These are phyloP conservation scores for Drosophila rhopaloa DNA, from an alignment of 1,140 invertebrate species.

Conservation along the genomic window DNA sequence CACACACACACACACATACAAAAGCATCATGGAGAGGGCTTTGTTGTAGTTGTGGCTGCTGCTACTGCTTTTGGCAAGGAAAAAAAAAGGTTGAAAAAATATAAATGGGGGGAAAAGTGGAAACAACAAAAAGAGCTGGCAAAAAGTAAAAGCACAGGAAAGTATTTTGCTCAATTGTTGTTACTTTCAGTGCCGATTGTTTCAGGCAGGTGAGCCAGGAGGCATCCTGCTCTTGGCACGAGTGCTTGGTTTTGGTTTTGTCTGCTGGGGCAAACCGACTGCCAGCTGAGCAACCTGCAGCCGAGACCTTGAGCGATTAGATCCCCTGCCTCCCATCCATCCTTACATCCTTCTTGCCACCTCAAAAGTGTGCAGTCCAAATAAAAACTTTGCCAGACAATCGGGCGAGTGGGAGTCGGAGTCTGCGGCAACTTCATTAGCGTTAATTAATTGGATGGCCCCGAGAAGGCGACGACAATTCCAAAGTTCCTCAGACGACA, in stretches of 20 bases:
- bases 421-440: slow-evolving; percentile 67
- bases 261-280: slow-evolving; percentile 29
- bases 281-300: slow-evolving; percentile 53
- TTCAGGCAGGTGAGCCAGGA: slow-evolving; percentile 33
- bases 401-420: slow-evolving; percentile 4
- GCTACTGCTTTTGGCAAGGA: slow-evolving; percentile 56
- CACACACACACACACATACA: slow-evolving; percentile 28
- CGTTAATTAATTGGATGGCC: slow-evolving; percentile 78
- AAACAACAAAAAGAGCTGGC: slow-evolving; percentile 17
- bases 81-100: slow-evolving; percentile 10
- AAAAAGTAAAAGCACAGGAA: slow-evolving; percentile 63
- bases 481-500: slow-evolving; percentile 59
- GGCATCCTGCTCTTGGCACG: slow-evolving; percentile 68
- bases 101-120: slow-evolving; percentile 5
- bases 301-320: slow-evolving; percentile 68
- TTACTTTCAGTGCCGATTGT: slow-evolving; percentile 78
- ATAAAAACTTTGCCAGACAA: slow-evolving; percentile 57
- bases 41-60: slow-evolving; percentile 16
- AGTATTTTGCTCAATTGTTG: slow-evolving; percentile 80
- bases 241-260: slow-evolving; percentile 65
- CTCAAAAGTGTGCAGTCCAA: slow-evolving; percentile 38
- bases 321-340: slow-evolving; percentile 5
- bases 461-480: slow-evolving; percentile 53
- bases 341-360: background rate
- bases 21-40: slow-evolving; percentile 20